phyloP scores from a whole-genome alignment of 2,888 invertebrate species.

The Apocheima hispidaria region DNA sequence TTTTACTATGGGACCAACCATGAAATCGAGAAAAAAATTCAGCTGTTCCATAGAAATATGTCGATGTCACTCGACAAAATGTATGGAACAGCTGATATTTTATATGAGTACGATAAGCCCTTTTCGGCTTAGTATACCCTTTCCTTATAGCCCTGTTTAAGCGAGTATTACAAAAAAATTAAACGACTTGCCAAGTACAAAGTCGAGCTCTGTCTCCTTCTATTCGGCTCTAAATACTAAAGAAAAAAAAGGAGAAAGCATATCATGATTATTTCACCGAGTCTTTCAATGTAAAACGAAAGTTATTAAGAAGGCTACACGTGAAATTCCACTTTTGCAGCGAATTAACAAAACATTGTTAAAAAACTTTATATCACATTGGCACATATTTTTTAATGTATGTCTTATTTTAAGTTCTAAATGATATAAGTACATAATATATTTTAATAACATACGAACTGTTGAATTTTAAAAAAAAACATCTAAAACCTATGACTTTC shows the following conservation, averaged over 20 bases:
- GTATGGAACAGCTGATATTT: no score
- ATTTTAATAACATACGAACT: no score
- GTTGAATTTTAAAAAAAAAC: not conserved
- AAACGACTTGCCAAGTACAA: not conserved
- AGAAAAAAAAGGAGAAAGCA: not conserved
- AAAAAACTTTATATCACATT: constrained; percentile 6
- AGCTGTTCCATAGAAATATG: no score
- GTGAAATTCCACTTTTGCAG: no score
- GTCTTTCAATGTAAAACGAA: not conserved
- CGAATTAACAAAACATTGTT: not conserved
- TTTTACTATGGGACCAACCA: no score
- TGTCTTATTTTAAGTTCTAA: no score
- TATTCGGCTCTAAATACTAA: not conserved
- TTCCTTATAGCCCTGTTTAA: no score
- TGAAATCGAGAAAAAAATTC: no score
- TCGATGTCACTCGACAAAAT: no score
- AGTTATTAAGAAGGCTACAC: no score
- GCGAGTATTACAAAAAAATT: constrained; percentile 2
- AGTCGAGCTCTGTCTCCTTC: not conserved
- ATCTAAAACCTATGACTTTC: not conserved
- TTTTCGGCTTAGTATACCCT: no score
- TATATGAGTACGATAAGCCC: constrained; percentile 3
- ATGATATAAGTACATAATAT: no score
- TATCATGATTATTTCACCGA: not conserved
- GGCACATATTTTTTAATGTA: constrained; percentile 16